Base-by-base conservation (phyloP, 2,797 vertebrate species). In the Enteromius afrohamiltoni region DNA sequence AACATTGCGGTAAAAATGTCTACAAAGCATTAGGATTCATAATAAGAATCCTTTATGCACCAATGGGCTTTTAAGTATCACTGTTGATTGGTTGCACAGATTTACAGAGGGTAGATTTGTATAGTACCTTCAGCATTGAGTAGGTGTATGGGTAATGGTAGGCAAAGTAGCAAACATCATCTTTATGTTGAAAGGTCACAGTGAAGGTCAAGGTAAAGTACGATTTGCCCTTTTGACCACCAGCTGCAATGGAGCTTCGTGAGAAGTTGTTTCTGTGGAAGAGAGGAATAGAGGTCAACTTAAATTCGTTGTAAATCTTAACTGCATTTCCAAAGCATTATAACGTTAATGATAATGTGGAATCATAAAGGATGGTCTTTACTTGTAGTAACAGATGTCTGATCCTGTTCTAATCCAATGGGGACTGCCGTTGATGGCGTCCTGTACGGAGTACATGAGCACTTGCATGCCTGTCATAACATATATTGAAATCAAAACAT, bases 331-430 rank as follows among this genome's bases (percentile, higher is more conserved):
- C 5, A 64, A 64, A 7, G 60, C 26, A 64, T 29, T 31, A 31
- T 29, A 62, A 62, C 5, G 5, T 29, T 62, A 29, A 62, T 3
- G 26, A 64, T 62, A 17, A 64, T 8, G 26, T 64, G 26, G 7
- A 31, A 64, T 64, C 7, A 42, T 42, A 42, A 26, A 47, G 23
- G 40, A 21, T 8, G 17, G 67, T 9, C 95, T 96, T 91, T 94
- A 99, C 98, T 99, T 99, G 93, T 99, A 99, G 89, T 99, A 99
- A 93, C 98, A 99, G 93, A 98, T 97, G 91, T 99, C 98, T 67
- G 94, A 92, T 81, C 98, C 98, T 84, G 95, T 95, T 87, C 98
- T 96, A 89, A 94, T 94, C 98, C 98, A 99, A 86, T 91, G 93
- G 0, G 98, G 97, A 47, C 92, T 94, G 85, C 96, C 96, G 53